A percentile compares a stretch with the other conserved stretches of the same genome.
These are phyloP conservation scores for Xanthia icteritia DNA, from an alignment of 2,888 invertebrate species.

Conservation along the genomic window DNA sequence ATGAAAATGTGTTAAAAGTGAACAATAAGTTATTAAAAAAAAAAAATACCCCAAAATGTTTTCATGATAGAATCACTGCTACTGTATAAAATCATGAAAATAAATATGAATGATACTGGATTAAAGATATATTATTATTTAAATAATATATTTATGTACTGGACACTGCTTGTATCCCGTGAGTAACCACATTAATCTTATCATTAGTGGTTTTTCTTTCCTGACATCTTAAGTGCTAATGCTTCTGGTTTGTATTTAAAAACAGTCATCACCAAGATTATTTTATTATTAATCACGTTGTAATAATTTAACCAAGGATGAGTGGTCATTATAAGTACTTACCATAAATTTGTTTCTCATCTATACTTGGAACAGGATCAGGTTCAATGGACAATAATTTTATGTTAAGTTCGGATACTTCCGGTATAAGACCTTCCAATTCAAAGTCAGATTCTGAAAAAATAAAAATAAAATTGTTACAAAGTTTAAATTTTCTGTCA, in stretches of 20 bases:
- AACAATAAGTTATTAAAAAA: no score
- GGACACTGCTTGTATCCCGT: background rate
- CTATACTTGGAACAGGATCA: conserved; percentile 75
- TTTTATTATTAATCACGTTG: background rate
- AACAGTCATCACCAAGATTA: background rate
- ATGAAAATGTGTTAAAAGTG: background rate
- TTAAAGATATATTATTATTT: background rate
- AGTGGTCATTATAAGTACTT: conserved; percentile 20
- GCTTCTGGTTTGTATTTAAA: background rate
- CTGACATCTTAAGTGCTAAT: background rate
- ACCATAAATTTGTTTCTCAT: conserved; percentile 86
- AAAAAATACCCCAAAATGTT: no score
- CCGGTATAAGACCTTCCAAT: conserved; percentile 85
- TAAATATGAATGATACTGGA: background rate
- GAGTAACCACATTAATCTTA: background rate
- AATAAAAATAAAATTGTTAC: background rate
- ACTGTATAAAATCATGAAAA: background rate
- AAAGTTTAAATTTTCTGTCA: background rate
- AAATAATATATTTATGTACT: background rate
- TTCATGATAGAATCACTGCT: background rate
- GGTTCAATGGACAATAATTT: conserved; percentile 84
- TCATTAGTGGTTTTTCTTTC: background rate
- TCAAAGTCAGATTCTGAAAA: conserved; percentile 86
- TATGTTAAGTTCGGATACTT: conserved; percentile 82
- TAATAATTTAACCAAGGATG: background rate